Base-by-base conservation (phyloP, 2,113 vertebrate genomes). In the Struthidea cinerea region DNA sequence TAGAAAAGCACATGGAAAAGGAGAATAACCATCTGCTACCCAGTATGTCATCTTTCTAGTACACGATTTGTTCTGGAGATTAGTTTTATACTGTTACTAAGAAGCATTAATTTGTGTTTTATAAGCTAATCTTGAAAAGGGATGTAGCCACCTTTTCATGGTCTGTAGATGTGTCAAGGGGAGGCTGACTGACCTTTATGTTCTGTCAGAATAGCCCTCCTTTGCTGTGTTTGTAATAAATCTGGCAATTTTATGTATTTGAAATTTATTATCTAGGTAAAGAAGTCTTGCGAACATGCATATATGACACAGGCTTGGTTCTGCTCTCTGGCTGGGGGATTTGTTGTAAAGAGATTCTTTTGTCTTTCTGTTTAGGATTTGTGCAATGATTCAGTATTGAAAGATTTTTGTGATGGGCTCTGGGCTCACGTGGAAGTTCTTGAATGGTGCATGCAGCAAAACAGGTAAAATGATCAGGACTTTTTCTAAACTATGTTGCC, bases 371-470 rank as follows among this genome's bases (percentile, higher is more conserved):
- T 76, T 90, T 87, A 97, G 97, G 98, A 97, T 46, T 87, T 98
- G 75, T 98, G 93, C 88, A 98, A 96, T 85, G 99, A 99, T 93
- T 97, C 97, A 41, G 96, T 99, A 87, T 98, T 99, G 91, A 98
- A 98, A 93, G 98, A 99, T 44, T 99, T 99, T 97, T 99, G 99
- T 74, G 97, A 99, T 83, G 97, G 98, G 23, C 91, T 99, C 35
- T 98, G 98, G 75, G 96, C 98, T 95, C 99, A 99, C 67, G 97
- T 99, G 44, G 98, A 98, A 89, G 98, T 99, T 81, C 97, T 99
- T 84, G 98, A 99, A 90, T 99, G 99, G 99, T 99, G 99, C 83
- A 90, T 97, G 19, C 98, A 99, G 94, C 98, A 97, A 85, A 99
- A 98, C 98, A 98, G 97, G 99, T 99, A 97, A 96, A 93, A 90